Conservation (phyloP, 2,113 vertebrate species). For the Campylomormyrus numenius region DNA sequence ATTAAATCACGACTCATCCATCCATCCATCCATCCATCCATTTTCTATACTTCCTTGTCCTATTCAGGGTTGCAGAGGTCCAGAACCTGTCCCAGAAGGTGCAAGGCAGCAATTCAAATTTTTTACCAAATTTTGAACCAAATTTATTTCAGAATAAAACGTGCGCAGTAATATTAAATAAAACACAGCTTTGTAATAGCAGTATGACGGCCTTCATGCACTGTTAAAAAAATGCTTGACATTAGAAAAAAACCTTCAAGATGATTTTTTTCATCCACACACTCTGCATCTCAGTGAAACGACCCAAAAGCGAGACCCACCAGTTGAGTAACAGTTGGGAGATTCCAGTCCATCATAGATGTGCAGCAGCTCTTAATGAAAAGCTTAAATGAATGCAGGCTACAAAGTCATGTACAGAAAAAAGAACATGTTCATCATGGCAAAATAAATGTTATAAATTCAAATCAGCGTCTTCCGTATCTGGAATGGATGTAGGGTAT, state of each 20-base stretch:
- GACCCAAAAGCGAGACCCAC: neutral
- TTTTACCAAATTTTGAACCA: neutral
- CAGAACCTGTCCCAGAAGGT: neutral
- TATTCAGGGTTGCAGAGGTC: neutral
- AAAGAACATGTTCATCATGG: neutral
- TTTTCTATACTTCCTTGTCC: neutral
- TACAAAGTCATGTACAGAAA: neutral
- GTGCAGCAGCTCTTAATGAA: neutral
- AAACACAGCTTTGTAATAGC: neutral
- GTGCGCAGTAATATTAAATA: neutral
- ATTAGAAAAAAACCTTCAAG: neutral
- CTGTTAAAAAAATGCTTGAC: neutral
- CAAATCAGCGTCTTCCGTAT: too few species aligned
- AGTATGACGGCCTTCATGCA: neutral
- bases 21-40: neutral
- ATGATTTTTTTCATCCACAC: neutral
- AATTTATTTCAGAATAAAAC: neutral
- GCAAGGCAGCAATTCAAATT: neutral
- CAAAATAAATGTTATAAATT: too few species aligned
- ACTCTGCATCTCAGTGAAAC: neutral
- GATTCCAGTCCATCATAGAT: neutral
- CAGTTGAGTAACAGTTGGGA: neutral
- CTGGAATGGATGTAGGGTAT: too few species aligned
- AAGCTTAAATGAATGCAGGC: neutral
- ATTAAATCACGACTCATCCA: neutral